Conservation (phyloP, 30 jellyfish, hydroid and myxozoan genomes). For the Euphysa ruthae region DNA sequence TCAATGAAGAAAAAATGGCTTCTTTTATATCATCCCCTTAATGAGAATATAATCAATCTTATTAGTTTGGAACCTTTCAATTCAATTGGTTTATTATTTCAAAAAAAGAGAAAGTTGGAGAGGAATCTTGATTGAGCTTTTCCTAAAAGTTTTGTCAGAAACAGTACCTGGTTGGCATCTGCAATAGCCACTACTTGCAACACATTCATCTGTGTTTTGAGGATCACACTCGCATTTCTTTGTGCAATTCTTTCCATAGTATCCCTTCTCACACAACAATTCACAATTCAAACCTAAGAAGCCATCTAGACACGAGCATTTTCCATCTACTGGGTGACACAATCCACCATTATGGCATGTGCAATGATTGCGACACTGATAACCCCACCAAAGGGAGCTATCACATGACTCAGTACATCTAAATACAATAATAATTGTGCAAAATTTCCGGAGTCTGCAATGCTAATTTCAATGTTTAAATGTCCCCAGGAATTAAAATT, state of each 20-base stretch:
- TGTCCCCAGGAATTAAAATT: too few species aligned
- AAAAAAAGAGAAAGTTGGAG: too few species aligned
- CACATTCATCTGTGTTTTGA: not conserved
- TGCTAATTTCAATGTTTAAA: too few species aligned
- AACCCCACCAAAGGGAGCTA: slow-evolving; percentile 87
- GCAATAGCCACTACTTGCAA: not conserved
- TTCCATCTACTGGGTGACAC: slow-evolving; percentile 67
- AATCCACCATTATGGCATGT: slow-evolving; percentile 48
- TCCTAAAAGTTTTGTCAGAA: too few species aligned
- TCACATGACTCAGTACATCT: slow-evolving; percentile 58
- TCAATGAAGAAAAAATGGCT: too few species aligned
- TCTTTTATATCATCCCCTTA: too few species aligned
- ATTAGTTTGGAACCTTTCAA: too few species aligned
- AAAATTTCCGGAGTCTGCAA: too few species aligned
- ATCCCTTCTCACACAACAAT: slow-evolving; percentile 32
- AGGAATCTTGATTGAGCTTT: too few species aligned
- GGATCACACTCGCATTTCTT: slow-evolving; percentile 12
- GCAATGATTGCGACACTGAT: slow-evolving; percentile 57
- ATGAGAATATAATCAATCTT: too few species aligned
- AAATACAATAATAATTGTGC: not conserved
- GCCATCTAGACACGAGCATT: slow-evolving; percentile 70
- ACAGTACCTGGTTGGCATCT: slow-evolving; percentile 17
- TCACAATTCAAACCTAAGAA: slow-evolving; percentile 64
- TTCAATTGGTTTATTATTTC: too few species aligned
- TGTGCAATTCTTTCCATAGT: slow-evolving; percentile 67